These are phyloP conservation scores for Lineus longissimus DNA, from an alignment of 1,140 invertebrate species.

Conservation along the genomic window DNA sequence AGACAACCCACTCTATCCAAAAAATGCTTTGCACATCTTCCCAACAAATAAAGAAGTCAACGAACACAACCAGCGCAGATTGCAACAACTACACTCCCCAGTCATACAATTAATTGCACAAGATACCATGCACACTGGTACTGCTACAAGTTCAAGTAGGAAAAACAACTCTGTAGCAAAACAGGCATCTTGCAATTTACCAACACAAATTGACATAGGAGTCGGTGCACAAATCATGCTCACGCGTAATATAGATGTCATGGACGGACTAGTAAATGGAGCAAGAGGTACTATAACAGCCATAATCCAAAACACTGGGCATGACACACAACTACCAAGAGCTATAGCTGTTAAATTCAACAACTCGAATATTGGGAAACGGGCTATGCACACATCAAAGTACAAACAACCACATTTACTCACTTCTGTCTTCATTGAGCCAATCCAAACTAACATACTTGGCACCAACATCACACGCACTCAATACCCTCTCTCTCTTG, in stretches of 20 bases:
- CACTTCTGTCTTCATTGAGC: not conserved
- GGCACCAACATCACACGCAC: not conserved
- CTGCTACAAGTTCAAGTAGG: no score
- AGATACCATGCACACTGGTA: no score
- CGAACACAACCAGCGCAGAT: not conserved
- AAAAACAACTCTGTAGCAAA: no score
- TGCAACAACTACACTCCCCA: not conserved
- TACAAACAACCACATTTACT: no score
- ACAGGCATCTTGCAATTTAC: no score
- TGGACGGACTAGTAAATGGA: constrained; percentile 6
- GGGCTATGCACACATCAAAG: no score
- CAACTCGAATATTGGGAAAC: no score
- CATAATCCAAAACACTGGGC: no score
- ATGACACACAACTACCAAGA: no score
- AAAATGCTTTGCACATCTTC: not conserved
- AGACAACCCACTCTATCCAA: not conserved
- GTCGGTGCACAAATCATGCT: not conserved
- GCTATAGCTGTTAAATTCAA: no score
- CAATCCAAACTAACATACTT: constrained; percentile 9
- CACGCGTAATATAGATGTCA: not conserved
- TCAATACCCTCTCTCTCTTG: constrained; percentile 22
- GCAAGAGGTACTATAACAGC: not conserved
- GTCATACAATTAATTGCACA: no score
- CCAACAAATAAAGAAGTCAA: not conserved
- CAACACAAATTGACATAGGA: not conserved